phyloP scores from a whole-genome alignment of 2,113 vertebrate genomes.

The Rostratula benghalensis region DNA sequence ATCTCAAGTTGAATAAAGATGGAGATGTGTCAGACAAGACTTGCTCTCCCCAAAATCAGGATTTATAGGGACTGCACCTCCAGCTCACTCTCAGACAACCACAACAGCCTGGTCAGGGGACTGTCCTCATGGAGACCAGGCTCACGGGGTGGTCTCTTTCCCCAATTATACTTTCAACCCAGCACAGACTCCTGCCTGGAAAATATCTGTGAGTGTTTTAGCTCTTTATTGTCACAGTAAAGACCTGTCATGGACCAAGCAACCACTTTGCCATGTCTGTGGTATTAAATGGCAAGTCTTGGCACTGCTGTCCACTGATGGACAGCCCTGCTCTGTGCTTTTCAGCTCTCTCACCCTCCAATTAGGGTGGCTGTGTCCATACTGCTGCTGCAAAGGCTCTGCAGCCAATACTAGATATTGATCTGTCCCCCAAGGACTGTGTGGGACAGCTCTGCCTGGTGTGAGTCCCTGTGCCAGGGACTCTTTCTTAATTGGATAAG shows the following conservation, averaged over 20 bases:
- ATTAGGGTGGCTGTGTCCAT: neutral
- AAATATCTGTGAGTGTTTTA: neutral
- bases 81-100: neutral
- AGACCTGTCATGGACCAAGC: neutral
- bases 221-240: neutral
- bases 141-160: neutral
- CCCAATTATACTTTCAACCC: neutral
- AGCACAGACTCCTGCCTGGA: neutral
- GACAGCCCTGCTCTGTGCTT: accelerated
- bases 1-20: neutral
- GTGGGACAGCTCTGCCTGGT: neutral
- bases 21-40: neutral
- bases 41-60: neutral
- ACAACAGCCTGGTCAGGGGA: neutral
- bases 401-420: accelerated
- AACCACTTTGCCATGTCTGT: neutral
- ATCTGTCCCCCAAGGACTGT: neutral
- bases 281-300: neutral
- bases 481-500: conserved; percentile 55
- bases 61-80: neutral
- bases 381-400: neutral
- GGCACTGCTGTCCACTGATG: neutral
- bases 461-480: neutral
- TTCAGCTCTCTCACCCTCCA: neutral
- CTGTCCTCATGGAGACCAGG: neutral